phyloP scores from a whole-genome alignment of 1,140 invertebrate genomes.

The Caenorhabditis remanei region DNA sequence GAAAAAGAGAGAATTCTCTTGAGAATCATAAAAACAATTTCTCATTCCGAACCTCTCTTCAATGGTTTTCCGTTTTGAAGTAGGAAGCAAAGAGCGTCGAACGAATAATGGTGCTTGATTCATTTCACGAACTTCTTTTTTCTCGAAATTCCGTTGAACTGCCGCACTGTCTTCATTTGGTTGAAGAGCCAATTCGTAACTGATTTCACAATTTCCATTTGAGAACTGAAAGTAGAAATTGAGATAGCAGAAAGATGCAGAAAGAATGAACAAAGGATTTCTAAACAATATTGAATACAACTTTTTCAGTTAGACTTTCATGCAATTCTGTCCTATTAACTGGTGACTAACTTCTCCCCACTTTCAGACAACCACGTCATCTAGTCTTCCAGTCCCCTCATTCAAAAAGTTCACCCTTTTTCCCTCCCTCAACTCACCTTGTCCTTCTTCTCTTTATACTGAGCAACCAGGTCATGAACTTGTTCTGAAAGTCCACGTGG shows the following conservation, averaged over 20 bases:
- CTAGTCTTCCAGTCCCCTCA: neutral
- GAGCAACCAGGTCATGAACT: slow-evolving; percentile 68
- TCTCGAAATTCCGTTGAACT: slow-evolving; percentile 58
- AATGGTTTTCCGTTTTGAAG: slow-evolving; percentile 63
- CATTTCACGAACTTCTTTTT: slow-evolving; percentile 66
- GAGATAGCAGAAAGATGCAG: neutral
- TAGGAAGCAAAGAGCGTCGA: slow-evolving; percentile 55
- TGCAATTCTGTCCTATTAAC: too few relatives aligned
- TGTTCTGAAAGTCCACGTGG: slow-evolving; percentile 58
- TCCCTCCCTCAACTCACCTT: neutral
- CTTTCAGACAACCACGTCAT: neutral
- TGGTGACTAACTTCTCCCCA: neutral
- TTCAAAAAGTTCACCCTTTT: neutral
- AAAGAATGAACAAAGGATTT: neutral
- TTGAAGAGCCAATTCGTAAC: slow-evolving; percentile 25
- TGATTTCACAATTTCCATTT: slow-evolving; percentile 33
- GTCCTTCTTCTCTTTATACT: slow-evolving; percentile 62
- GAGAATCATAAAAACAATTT: neutral
- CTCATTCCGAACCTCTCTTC: slow-evolving; percentile 64
- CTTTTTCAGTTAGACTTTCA: too few relatives aligned
- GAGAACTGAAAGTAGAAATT: neutral
- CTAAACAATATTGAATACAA: too few relatives aligned
- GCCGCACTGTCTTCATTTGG: slow-evolving; percentile 20
- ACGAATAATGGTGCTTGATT: slow-evolving; percentile 61
- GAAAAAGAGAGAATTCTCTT: slow-evolving; percentile 24